Conservation (phyloP, 1,140 invertebrate species). For the Atta cephalotes region DNA sequence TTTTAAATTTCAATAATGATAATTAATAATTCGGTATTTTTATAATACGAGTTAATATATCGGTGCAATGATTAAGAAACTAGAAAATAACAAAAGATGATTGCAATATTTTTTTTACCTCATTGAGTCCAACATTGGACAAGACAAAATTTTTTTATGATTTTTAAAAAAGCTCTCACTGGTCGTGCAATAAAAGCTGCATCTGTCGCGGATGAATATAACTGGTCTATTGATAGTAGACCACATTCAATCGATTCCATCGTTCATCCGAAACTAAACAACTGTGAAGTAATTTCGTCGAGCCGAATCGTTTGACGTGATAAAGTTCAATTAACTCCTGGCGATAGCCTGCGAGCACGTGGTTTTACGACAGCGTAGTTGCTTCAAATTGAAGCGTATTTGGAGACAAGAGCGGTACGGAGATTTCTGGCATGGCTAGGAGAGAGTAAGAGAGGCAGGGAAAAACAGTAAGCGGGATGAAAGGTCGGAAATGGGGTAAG, state of each 20-base stretch:
- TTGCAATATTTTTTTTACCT: slow-evolving; percentile 5
- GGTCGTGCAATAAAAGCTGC: slow-evolving; percentile 43
- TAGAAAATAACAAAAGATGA: background rate
- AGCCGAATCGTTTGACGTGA: slow-evolving; percentile 74
- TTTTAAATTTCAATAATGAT: background rate
- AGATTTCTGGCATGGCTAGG: background rate
- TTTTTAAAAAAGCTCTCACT: slow-evolving; percentile 19
- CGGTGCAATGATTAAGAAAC: background rate
- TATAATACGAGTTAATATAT: background rate
- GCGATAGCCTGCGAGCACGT: slow-evolving; percentile 54
- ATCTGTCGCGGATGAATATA: slow-evolving; percentile 38
- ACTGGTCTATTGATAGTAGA: slow-evolving; percentile 57
- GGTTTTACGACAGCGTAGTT: slow-evolving; percentile 60
- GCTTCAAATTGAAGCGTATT: slow-evolving; percentile 61
- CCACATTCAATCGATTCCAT: slow-evolving; percentile 33
- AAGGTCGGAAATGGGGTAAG: slow-evolving; percentile 56
- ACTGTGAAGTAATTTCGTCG: slow-evolving; percentile 72
- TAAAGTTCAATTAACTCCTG: slow-evolving; percentile 75
- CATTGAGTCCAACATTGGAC: background rate
- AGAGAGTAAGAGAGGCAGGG: background rate
- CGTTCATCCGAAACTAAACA: slow-evolving; percentile 72
- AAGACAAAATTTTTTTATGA: slow-evolving; percentile 16
- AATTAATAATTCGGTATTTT: background rate
- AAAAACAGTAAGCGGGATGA: slow-evolving; percentile 52
- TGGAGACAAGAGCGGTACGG: background rate